These are phyloP conservation scores for Aphaenogaster rudis DNA, from an alignment of 1,140 invertebrate genomes.

Conservation along the genomic window DNA sequence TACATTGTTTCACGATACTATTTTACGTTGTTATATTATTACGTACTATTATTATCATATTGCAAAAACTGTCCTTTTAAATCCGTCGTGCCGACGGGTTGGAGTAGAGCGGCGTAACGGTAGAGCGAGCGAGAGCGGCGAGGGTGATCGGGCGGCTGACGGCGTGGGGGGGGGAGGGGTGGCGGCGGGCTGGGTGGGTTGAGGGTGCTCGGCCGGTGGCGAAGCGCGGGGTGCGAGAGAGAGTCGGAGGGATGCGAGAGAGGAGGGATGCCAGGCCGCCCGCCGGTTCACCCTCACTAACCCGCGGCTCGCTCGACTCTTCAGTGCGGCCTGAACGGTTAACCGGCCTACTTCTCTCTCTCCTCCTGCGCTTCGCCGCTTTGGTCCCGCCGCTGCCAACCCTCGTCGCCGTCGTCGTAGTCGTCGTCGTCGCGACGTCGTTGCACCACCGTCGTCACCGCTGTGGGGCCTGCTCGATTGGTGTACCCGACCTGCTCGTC, in stretches of 20 bases:
- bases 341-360: conserved; percentile 83
- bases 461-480: conserved; percentile 17
- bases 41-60: not conserved
- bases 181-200: conserved; percentile 62
- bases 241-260: conserved; percentile 64
- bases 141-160: conserved; percentile 41
- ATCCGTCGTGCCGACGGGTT: not conserved
- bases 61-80: conserved; percentile 23
- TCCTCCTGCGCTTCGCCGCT: conserved; percentile 38
- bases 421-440: conserved; percentile 31
- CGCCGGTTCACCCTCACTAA: conserved; percentile 82
- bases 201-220: conserved; percentile 62
- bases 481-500: conserved; percentile 21
- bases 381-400: conserved; percentile 43
- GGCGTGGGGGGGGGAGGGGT: not conserved
- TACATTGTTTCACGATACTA: not conserved
- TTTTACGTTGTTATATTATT: not conserved
- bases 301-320: conserved; percentile 74
- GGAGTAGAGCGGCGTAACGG: not conserved
- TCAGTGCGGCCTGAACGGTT: conserved; percentile 86
- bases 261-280: conserved; percentile 76
- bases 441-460: conserved; percentile 57
- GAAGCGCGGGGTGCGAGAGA: conserved; percentile 64
- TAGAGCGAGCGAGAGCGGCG: conserved; percentile 29
- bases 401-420: conserved; percentile 39